Evolutionary conservation across 2,797 vertebrate species (phyloP).

Genomic region (Fundulus diaphanus): DNA sequence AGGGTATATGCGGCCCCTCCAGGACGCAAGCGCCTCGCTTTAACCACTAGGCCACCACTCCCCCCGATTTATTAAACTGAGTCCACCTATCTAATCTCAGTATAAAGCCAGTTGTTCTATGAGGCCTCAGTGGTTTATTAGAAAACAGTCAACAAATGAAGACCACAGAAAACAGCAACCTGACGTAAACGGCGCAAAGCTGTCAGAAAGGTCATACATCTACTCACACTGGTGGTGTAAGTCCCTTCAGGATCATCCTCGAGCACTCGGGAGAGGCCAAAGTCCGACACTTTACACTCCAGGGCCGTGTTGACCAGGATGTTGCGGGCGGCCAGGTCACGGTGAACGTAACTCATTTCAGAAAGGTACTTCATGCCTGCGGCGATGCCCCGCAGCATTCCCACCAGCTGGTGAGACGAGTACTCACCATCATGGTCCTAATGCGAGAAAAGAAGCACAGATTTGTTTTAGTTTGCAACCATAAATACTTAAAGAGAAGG

Average conservation of each 20-base stretch:
- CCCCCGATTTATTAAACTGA: too few species aligned
- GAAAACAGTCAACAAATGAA: background rate
- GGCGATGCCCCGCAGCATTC: constrained; percentile 93
- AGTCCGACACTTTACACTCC: constrained; percentile 97
- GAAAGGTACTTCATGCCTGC: constrained; percentile 97
- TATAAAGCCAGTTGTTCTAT: background rate
- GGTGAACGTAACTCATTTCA: constrained; percentile 97
- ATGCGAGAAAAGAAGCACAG: background rate
- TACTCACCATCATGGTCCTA: constrained; percentile 92
- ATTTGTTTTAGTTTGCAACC: background rate
- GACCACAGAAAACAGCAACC: background rate
- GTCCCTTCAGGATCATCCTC: constrained; percentile 96
- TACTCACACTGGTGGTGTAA: constrained; percentile 95
- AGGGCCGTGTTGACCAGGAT: constrained; percentile 94
- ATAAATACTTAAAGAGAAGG: background rate
- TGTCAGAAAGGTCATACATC: background rate
- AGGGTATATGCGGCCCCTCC: too few species aligned
- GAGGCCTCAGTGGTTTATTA: background rate
- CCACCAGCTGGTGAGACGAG: constrained; percentile 90
- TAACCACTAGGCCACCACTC: too few species aligned
- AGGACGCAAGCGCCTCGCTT: too few species aligned
- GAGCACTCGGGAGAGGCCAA: constrained; percentile 93
- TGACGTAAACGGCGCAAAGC: background rate
- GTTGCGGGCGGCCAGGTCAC: constrained; percentile 95
- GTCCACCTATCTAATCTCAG: too few species aligned